phyloP scores from a whole-genome alignment of 2,888 invertebrate genomes.

The Melipona beecheii region DNA sequence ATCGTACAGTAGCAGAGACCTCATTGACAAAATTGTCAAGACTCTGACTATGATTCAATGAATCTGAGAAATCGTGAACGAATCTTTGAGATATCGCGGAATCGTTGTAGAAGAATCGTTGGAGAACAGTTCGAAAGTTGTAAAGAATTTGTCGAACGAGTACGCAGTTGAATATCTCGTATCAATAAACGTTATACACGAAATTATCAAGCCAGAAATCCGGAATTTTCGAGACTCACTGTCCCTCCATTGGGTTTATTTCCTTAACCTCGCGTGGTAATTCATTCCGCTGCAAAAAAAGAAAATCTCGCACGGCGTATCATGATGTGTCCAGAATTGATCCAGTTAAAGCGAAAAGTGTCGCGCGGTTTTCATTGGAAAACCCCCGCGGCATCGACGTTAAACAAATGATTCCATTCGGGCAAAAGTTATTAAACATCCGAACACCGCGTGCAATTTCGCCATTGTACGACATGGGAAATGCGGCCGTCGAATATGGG shows the following conservation, averaged over 20 bases:
- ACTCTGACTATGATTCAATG: too few species aligned
- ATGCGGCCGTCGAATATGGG: not conserved
- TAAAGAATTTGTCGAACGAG: not conserved
- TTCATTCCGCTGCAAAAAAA: not conserved
- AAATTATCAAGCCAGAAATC: not conserved
- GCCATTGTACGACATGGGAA: not conserved
- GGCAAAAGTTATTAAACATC: constrained; percentile 16
- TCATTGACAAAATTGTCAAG: too few species aligned
- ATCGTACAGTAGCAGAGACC: not conserved
- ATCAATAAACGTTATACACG: not conserved
- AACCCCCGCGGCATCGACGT: not conserved
- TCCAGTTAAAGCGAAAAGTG: not conserved
- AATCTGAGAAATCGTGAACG: not conserved
- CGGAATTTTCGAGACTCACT: not conserved
- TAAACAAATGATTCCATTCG: constrained; percentile 8
- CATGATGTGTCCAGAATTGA: not conserved
- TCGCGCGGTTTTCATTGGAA: constrained; percentile 8
- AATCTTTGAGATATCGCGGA: not conserved
- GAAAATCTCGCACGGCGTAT: not conserved
- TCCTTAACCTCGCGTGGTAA: not conserved
- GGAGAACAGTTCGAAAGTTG: not conserved
- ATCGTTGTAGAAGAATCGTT: not conserved
- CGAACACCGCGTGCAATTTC: not conserved
- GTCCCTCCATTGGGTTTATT: not conserved
- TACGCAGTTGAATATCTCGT: not conserved